These are phyloP conservation scores for Poeciliopsis presidionis DNA, from an alignment of 2,797 vertebrate genomes.

Conservation along the genomic window DNA sequence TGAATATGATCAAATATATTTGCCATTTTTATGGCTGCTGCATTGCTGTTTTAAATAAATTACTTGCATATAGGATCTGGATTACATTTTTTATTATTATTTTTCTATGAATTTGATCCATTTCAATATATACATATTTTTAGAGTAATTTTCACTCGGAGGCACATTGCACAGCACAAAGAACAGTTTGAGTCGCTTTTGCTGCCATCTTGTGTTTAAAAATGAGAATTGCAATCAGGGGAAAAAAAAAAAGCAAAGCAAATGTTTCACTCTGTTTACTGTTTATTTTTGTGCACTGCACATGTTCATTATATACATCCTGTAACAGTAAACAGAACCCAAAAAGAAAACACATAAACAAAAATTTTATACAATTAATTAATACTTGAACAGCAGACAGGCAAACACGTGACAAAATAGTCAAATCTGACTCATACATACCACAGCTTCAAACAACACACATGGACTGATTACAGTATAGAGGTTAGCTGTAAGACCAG, in stretches of 20 bases:
- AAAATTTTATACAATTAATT: slow-evolving; percentile 86
- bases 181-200: background rate
- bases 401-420: slow-evolving; percentile 84
- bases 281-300: slow-evolving; percentile 89
- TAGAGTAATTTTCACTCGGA: background rate
- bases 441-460: slow-evolving; percentile 86
- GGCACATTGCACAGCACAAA: background rate
- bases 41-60: too few species aligned
- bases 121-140: background rate
- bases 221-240: slow-evolving; percentile 8
- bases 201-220: slow-evolving; percentile 54
- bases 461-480: slow-evolving; percentile 86
- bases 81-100: background rate
- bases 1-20: too few species aligned
- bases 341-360: slow-evolving; percentile 86
- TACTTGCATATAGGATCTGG: too few species aligned
- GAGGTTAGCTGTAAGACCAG: slow-evolving; percentile 77
- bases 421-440: slow-evolving; percentile 82
- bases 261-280: slow-evolving; percentile 71
- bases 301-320: slow-evolving; percentile 88
- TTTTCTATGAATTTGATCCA: background rate
- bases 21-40: too few species aligned
- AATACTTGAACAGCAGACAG: slow-evolving; percentile 92
- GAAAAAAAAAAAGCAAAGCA: background rate
- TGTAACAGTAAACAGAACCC: slow-evolving; percentile 82